Evolutionary conservation across 2,888 invertebrate genomes (phyloP).

Genomic region (Hecatera dysodea): DNA sequence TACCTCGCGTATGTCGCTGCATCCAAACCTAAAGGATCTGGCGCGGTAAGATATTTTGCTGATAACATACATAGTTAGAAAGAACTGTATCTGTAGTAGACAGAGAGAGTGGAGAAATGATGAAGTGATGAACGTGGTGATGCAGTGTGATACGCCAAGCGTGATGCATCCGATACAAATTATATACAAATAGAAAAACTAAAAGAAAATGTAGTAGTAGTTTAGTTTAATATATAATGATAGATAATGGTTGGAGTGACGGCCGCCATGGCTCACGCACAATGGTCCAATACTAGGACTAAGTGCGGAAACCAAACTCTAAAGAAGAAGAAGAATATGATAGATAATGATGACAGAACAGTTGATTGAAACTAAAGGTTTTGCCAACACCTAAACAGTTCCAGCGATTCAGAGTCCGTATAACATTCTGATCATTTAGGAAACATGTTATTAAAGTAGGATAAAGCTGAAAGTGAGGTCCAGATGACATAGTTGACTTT

Average conservation of each 20-base stretch:
- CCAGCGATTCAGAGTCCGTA: background rate
- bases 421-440: background rate
- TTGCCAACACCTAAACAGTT: background rate
- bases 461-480: background rate
- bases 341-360: background rate
- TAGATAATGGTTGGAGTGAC: too few relatives aligned
- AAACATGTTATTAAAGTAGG: background rate
- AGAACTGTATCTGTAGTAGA: background rate
- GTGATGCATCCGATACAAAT: too few relatives aligned
- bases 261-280: too few relatives aligned
- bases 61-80: background rate
- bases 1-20: slow-evolving; percentile 99
- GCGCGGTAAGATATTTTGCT: slow-evolving; percentile 92
- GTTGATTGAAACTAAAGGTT: background rate
- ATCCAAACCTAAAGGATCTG: slow-evolving; percentile 97
- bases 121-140: background rate
- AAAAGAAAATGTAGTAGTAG: background rate
- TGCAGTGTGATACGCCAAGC: too few relatives aligned
- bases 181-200: background rate
- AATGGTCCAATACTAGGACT: too few relatives aligned
- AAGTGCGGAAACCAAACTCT: too few relatives aligned
- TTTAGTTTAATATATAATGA: background rate
- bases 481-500: background rate
- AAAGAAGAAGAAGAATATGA: too few relatives aligned
- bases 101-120: background rate